These are phyloP conservation scores for Cacatua alba DNA, from an alignment of 2,113 vertebrate genomes.

Conservation along the genomic window DNA sequence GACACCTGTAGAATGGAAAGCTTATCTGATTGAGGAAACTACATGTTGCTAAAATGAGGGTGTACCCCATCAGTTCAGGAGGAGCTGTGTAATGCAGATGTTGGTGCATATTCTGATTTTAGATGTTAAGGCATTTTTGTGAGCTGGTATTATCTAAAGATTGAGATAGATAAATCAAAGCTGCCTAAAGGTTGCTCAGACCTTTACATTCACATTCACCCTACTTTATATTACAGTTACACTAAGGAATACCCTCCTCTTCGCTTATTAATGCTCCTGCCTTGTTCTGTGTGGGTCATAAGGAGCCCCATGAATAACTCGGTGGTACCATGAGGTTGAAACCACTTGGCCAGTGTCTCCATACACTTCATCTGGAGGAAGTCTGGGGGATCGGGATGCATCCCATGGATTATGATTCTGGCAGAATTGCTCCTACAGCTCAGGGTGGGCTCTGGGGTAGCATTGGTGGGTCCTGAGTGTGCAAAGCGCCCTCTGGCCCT, in stretches of 20 bases:
- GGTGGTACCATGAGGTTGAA: not conserved
- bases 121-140: not conserved
- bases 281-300: not conserved
- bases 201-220: not conserved
- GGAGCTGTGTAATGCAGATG: not conserved
- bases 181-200: not conserved
- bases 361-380: not conserved
- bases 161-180: not conserved
- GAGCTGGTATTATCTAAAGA: not conserved
- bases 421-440: not conserved
- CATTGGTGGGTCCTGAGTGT: not conserved
- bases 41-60: slow-evolving; percentile 45
- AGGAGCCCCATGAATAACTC: not conserved
- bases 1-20: slow-evolving; percentile 56
- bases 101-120: not conserved
- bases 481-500: not conserved
- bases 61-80: not conserved
- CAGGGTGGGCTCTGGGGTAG: not conserved
- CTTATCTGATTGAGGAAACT: slow-evolving; percentile 54
- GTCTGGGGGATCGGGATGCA: too few species aligned
- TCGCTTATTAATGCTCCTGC: not conserved
- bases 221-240: not conserved
- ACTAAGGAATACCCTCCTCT: not conserved
- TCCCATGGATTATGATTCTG: not conserved
- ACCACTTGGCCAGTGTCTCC: not conserved